Conservation (phyloP, 2,888 invertebrate species). For the Pammene aurita region DNA sequence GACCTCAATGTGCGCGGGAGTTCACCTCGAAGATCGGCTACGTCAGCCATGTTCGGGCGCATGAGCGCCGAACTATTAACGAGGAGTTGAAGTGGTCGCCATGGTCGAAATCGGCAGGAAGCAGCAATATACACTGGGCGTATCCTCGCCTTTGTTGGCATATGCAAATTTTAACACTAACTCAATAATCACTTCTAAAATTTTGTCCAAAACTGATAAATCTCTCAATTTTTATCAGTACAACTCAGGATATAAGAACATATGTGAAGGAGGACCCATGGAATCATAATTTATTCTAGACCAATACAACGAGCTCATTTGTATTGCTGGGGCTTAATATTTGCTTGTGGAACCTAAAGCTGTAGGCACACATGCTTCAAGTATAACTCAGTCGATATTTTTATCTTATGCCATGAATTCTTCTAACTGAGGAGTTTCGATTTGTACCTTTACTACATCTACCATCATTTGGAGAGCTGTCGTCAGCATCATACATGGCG, state of each 20-base stretch:
- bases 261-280: constrained; percentile 26
- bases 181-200: constrained; percentile 20
- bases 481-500: constrained; percentile 12
- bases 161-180: constrained; percentile 21
- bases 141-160: constrained; percentile 9
- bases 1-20: no score
- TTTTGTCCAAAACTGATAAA: constrained; percentile 20
- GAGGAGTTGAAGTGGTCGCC: no score
- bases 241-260: constrained; percentile 26
- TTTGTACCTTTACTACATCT: constrained; percentile 15
- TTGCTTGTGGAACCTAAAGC: constrained; percentile 20
- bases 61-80: no score
- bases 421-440: constrained; percentile 19
- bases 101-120: no score
- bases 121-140: constrained; percentile 13
- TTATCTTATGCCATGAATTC: constrained; percentile 23
- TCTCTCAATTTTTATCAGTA: constrained; percentile 24
- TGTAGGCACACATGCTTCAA: constrained; percentile 23
- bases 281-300: constrained; percentile 25
- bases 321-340: constrained; percentile 27
- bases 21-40: no score
- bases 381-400: constrained; percentile 24
- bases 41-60: no score
- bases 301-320: constrained; percentile 27
- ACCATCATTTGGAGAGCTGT: constrained; percentile 29